phyloP scores from a whole-genome alignment of 2,113 vertebrate species.

The Xerus inauris region DNA sequence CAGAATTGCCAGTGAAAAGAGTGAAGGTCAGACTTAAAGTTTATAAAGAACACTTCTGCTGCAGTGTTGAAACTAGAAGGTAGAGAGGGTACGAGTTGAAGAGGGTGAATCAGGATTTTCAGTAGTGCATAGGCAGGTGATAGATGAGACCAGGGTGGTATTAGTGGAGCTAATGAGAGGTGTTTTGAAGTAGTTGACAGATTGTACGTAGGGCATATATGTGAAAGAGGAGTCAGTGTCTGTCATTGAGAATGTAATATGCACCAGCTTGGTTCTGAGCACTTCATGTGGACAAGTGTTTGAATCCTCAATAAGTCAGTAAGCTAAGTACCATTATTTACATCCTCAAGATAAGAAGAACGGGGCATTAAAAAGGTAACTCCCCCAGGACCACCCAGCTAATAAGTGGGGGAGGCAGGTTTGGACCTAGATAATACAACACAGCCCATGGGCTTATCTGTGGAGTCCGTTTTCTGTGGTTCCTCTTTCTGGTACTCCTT shows the following conservation, averaged over 20 bases:
- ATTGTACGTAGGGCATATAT: not conserved
- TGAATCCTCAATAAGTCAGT: not conserved
- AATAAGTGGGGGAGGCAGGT: not conserved
- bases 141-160: not conserved
- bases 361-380: not conserved
- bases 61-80: accelerated
- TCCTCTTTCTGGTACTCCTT: not conserved
- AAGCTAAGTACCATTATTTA: not conserved
- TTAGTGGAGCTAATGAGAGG: not conserved
- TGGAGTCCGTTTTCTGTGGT: not conserved
- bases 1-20: not conserved
- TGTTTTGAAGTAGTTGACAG: not conserved
- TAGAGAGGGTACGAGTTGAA: not conserved
- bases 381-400: not conserved
- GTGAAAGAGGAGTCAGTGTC: not conserved
- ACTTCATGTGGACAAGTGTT: not conserved
- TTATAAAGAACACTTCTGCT: not conserved
- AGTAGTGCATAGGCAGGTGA: not conserved
- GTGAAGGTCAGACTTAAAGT: not conserved
- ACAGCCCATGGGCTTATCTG: not conserved
- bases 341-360: not conserved
- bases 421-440: too few species aligned
- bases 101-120: not conserved
- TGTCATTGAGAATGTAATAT: not conserved
- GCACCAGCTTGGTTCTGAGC: not conserved